Percentiles rank a stretch among this genome's conserved stretches.
These are phyloP conservation scores for Tor tambroides DNA, from an alignment of 2,113 vertebrate species.

Conservation along the genomic window DNA sequence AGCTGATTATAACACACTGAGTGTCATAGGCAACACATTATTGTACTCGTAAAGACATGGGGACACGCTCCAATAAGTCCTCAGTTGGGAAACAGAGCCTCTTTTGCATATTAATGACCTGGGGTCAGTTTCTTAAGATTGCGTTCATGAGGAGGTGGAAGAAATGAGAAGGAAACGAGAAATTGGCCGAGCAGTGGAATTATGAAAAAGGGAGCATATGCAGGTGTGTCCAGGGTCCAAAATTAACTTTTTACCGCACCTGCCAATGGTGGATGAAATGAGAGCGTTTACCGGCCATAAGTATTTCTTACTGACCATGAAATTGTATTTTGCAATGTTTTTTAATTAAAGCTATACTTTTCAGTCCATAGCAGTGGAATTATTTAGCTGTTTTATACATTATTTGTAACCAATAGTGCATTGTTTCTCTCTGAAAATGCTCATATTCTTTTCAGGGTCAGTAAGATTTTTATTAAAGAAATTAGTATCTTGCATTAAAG, in stretches of 20 bases:
- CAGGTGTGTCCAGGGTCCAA: constrained; percentile 52
- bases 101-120: constrained; percentile 63
- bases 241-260: constrained; percentile 36
- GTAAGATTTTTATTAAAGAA: background rate
- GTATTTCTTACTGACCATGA: background rate
- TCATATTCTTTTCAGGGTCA: background rate
- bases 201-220: constrained; percentile 38
- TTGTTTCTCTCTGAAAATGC: background rate
- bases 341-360: background rate
- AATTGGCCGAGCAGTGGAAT: constrained; percentile 38
- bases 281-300: background rate
- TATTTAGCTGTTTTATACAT: background rate
- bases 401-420: background rate
- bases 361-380: background rate
- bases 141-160: constrained; percentile 48
- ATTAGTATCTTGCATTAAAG: background rate
- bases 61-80: constrained; percentile 71
- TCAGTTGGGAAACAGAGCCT: constrained; percentile 60
- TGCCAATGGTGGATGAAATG: background rate
- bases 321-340: background rate
- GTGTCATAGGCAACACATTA: constrained; percentile 69
- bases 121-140: constrained; percentile 59
- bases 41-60: constrained; percentile 57
- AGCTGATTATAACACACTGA: constrained; percentile 65
- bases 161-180: constrained; percentile 52